Base-by-base conservation (phyloP, 2,888 invertebrate genomes). In the Cephus spinipes region DNA sequence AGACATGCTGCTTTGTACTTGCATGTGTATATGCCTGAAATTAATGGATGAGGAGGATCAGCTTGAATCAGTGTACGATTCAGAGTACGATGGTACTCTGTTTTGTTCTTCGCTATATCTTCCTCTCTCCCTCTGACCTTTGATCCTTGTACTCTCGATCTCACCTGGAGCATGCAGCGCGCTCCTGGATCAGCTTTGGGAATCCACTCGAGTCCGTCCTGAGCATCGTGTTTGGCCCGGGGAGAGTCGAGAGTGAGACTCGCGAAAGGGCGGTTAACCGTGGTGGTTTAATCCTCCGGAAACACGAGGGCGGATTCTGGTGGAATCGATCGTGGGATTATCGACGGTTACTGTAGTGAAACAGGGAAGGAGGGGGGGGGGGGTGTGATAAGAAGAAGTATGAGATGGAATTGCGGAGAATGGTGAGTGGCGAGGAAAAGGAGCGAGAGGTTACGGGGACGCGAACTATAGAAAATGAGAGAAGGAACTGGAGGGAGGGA, bases 241-340 rank as follows among this genome's bases (percentile, higher is more conserved):
- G 15, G 71, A 71, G 71, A 71, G 31, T 71, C 71, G 30, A 33
- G 71, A 71, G 33, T 55, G 55, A 55, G 23, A 55, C 55, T 55
- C 55, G 55, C 71, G 71, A 71, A 30, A 31, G 71, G 71, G 31
- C 31, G 71, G 71, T 71, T 71, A 71, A 71, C 30, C 71, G 11
- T 33, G 30, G 71, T 33, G 71, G 71, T 71, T 71, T 71, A 71
- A 71, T 71, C 30, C 71, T 71, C 71, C 12, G 31, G 30, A 71
- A 71, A 71, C 71, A 33, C 71, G 71, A 71, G 31, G 33, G 71
- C 71, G 71, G 31, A 9, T 71, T 33, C 30, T 31, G 33, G 71
- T 32, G 31, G 31, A 33, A 71, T 71, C 71, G 71, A 23, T 33
- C 71, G 15, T 30, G 71, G 23, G 31, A 71, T 23, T 33, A 33